Percentiles rank a stretch among this genome's conserved stretches.
phyloP scores from a whole-genome alignment of 2,113 vertebrate genomes.

The Percina caprodes region DNA sequence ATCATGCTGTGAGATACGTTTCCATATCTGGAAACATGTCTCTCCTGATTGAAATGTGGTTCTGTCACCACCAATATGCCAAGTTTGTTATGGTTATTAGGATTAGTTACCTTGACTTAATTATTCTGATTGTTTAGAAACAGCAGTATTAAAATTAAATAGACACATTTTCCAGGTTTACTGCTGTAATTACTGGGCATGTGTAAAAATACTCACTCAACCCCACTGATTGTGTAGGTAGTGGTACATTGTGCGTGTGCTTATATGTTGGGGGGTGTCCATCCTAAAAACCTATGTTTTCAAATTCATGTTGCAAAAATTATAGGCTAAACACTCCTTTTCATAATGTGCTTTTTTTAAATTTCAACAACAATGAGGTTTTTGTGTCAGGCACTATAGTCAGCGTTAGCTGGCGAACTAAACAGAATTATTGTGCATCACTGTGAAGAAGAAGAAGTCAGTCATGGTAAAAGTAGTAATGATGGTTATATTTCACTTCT shows the following conservation, averaged over 20 bases:
- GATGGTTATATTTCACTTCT: constrained; percentile 21
- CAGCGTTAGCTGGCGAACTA: background rate
- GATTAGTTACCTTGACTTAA: constrained; percentile 5
- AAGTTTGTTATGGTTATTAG: background rate
- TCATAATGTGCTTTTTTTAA: background rate
- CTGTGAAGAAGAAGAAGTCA: constrained; percentile 8
- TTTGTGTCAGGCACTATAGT: constrained; percentile 15
- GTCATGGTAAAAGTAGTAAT: constrained; percentile 6
- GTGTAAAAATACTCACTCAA: constrained; percentile 32
- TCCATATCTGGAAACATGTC: too few species aligned
- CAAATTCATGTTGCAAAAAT: constrained; percentile 30
- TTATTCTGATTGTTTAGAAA: background rate
- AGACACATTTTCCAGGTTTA: constrained; percentile 18
- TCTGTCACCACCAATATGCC: background rate
- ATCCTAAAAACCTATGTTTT: constrained; percentile 4
- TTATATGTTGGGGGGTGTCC: background rate
- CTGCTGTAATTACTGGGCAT: constrained; percentile 27
- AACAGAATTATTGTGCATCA: constrained; percentile 5
- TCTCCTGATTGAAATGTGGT: too few species aligned
- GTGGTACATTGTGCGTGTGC: background rate
- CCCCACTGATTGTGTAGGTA: background rate
- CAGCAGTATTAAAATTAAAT: constrained; percentile 35
- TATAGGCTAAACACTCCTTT: constrained; percentile 10
- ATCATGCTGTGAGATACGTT: too few species aligned
- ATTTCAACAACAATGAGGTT: constrained; percentile 32